Evolutionary conservation across 2,888 invertebrate genomes (phyloP).

Genomic region (Callosobruchus maculatus): DNA sequence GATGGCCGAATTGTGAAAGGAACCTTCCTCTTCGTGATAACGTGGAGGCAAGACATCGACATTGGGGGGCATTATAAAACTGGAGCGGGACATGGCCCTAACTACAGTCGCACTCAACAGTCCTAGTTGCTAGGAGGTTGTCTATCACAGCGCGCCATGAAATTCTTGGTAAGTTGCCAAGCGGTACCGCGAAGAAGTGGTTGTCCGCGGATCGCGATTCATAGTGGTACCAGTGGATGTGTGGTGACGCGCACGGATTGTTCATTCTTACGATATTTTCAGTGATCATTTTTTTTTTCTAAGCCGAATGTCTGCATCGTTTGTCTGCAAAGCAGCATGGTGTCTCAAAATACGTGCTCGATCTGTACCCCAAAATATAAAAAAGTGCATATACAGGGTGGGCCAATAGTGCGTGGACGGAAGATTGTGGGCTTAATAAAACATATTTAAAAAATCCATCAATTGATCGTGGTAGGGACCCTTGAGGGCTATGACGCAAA

Average conservation of each 20-base stretch:
- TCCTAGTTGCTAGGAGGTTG: conserved; percentile 48
- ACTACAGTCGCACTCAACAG: conserved; percentile 42
- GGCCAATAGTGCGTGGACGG: no score
- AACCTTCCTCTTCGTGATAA: conserved; percentile 42
- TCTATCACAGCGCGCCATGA: conserved; percentile 36
- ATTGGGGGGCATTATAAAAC: conserved; percentile 44
- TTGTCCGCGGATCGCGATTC: neutral
- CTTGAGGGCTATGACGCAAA: no score
- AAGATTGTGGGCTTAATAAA: no score
- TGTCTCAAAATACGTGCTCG: no score
- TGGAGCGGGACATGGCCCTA: conserved; percentile 30
- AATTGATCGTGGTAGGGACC: no score
- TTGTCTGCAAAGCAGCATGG: no score
- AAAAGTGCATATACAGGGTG: no score
- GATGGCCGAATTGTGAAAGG: conserved; percentile 38
- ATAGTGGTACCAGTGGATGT: neutral
- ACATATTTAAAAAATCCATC: no score
- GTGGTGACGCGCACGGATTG: conserved; percentile 2
- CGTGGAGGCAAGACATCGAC: conserved; percentile 9
- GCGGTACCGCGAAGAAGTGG: neutral
- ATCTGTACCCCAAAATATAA: no score
- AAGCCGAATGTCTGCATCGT: no score
- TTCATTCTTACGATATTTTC: neutral
- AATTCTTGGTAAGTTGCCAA: conserved; percentile 42
- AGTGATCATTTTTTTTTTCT: no score